A percentile compares a stretch with the other conserved stretches of the same genome.
phyloP scores from a whole-genome alignment of 2,888 invertebrate genomes.

The Megamerina dolium region DNA sequence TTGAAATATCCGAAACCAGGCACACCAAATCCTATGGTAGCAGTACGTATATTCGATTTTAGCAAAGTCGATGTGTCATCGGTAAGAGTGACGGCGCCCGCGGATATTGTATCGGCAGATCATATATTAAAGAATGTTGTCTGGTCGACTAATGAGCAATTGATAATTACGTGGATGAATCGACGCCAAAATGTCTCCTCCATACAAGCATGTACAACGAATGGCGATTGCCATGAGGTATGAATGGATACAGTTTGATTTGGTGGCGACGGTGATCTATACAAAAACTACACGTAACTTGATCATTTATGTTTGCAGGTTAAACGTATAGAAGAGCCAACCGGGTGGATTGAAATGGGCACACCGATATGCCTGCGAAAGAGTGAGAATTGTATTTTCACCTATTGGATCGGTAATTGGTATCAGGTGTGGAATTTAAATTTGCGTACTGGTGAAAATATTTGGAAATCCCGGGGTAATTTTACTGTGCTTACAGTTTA shows the following conservation, averaged over 20 bases:
- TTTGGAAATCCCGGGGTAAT: slow-evolving; percentile 47
- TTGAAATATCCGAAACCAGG: slow-evolving; percentile 78
- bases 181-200: slow-evolving; percentile 67
- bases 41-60: slow-evolving; percentile 60
- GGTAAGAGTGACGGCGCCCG: slow-evolving; percentile 52
- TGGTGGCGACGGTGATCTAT: too few relatives aligned
- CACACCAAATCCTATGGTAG: slow-evolving; percentile 66
- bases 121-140: slow-evolving; percentile 63
- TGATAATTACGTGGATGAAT: slow-evolving; percentile 77
- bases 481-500: slow-evolving; percentile 57
- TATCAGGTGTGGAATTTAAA: slow-evolving; percentile 46
- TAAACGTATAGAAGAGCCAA: slow-evolving; percentile 53
- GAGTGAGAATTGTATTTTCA: slow-evolving; percentile 36
- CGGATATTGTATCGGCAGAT: slow-evolving; percentile 55
- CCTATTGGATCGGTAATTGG: slow-evolving; percentile 51
- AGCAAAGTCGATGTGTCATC: slow-evolving; percentile 38
- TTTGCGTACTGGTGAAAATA: slow-evolving; percentile 35
- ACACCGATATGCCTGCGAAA: slow-evolving; percentile 48
- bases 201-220: slow-evolving; percentile 33
- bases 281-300: not conserved
- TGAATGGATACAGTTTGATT: not conserved
- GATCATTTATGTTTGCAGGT: slow-evolving; percentile 38
- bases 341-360: slow-evolving; percentile 65
- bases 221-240: slow-evolving; percentile 34
- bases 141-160: slow-evolving; percentile 64